Evolutionary conservation across 2,888 invertebrate genomes (phyloP).

Genomic region (Thymelicus sylvestris): DNA sequence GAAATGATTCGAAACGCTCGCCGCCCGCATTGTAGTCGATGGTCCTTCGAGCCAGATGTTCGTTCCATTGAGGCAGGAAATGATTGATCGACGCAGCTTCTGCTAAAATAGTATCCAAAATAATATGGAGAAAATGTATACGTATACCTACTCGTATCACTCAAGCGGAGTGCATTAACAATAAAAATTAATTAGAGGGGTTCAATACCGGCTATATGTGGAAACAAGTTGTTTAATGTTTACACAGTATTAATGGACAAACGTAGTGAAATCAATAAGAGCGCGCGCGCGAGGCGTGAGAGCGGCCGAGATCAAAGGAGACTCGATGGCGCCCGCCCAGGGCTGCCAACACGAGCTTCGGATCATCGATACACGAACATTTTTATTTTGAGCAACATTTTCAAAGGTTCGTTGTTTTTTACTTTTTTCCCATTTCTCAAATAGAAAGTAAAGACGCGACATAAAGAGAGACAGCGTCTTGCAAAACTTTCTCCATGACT

Average conservation of each 20-base stretch:
- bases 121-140: background rate
- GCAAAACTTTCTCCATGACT: background rate
- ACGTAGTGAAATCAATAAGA: constrained; percentile 54
- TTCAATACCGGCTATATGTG: constrained; percentile 39
- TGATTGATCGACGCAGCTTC: constrained; percentile 18
- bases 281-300: constrained; percentile 51
- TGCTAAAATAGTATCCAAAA: constrained; percentile 4
- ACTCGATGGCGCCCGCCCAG: constrained; percentile 45
- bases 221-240: constrained; percentile 44
- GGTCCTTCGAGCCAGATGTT: constrained; percentile 41
- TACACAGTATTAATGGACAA: constrained; percentile 48
- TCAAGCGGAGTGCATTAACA: constrained; percentile 19
- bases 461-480: background rate
- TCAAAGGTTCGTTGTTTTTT: background rate
- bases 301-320: constrained; percentile 52
- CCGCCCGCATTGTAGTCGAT: constrained; percentile 35
- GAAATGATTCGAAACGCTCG: constrained; percentile 33
- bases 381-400: constrained; percentile 21
- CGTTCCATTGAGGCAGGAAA: constrained; percentile 16
- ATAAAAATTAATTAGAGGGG: constrained; percentile 8
- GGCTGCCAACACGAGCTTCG: constrained; percentile 41
- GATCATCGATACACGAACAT: constrained; percentile 18
- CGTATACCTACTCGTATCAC: background rate
- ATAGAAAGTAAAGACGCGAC: background rate
- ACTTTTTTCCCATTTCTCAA: constrained; percentile 1